These are phyloP conservation scores for Enoplosus armatus DNA, from an alignment of 2,797 vertebrate species.

Conservation along the genomic window DNA sequence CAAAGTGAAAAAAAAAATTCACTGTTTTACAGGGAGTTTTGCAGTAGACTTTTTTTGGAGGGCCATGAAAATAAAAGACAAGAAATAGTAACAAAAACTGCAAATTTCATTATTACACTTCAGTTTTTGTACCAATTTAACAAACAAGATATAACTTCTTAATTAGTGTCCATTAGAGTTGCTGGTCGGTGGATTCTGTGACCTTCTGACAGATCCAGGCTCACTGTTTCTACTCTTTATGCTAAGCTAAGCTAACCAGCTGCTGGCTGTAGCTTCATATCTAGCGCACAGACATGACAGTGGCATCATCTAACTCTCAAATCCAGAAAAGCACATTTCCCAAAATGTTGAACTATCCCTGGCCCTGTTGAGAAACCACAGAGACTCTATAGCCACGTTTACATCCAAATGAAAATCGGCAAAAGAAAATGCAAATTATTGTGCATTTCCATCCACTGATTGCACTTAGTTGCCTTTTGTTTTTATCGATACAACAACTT, in stretches of 20 bases:
- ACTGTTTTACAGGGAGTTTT: too few relatives aligned
- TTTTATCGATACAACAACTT: too few relatives aligned
- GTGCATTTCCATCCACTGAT: not conserved
- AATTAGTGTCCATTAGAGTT: not conserved
- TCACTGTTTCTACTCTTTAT: not conserved
- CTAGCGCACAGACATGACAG: not conserved
- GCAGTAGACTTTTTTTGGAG: not conserved
- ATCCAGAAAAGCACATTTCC: not conserved
- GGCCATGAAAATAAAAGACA: not conserved
- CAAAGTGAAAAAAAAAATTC: not conserved
- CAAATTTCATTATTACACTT: not conserved
- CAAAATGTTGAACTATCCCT: not conserved
- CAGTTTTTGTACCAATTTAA: too few relatives aligned
- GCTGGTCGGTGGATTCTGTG: not conserved
- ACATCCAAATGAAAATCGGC: not conserved
- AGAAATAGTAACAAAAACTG: too few relatives aligned
- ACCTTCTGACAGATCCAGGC: not conserved
- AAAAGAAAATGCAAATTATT: not conserved
- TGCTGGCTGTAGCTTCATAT: not conserved
- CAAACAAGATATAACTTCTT: not conserved
- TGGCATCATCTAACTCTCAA: not conserved
- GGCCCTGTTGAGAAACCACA: too few relatives aligned
- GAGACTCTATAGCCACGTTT: too few relatives aligned
- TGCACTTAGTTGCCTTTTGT: not conserved
- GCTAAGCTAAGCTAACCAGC: not conserved